Base-by-base conservation (phyloP, 2,113 vertebrate genomes). In the Catagonus wagneri region DNA sequence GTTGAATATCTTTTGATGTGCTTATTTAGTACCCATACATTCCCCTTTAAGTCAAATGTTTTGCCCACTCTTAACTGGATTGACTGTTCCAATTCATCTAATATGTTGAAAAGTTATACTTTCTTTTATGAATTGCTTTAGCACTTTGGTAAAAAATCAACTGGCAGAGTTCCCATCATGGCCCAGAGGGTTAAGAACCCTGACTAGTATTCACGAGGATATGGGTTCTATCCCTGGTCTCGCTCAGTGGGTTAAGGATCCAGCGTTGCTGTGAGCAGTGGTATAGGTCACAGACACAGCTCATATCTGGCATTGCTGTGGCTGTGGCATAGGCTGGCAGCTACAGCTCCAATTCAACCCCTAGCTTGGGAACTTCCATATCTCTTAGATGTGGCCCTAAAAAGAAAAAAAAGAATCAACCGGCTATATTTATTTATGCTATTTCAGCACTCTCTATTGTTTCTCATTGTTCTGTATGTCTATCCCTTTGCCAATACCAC, bases 1-100 rank as follows among this genome's bases (percentile, higher is more conserved):
- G 25, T 60, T 90, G 12, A 69, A 58, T 83, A 58, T 78, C 50
- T 95, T 96, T 79, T 84, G 52, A 27, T 69, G 74, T 86, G 50
- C 34, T 93, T 75, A 69, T 74, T 17, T 95, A 60, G 13, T 20
- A 95, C 69, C 29, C 65, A 76, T 34, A 60, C 7, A 78, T 52
- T 74, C 27, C 93, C 60, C 60, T 92, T 32, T 71, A 25, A 44
- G 74, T 74, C 61, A 44, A 69, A 63, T 50, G 0, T 4, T 84
- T 52, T 86, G 68, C 3, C 22, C 29, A 78, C 34, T 93, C 85
- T 89, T 89, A 91, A 93, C 56, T 61, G 39, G 6, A 63, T 32
- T 80, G 50, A 83, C 58, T 39, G 17, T 74, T 63, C 56, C 11
- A 69, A 87, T 32, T 65, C 68, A 83, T 79, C 10, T 19, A 92